Conservation (phyloP, 2,888 invertebrate genomes). For the Drosophila meridiana region DNA sequence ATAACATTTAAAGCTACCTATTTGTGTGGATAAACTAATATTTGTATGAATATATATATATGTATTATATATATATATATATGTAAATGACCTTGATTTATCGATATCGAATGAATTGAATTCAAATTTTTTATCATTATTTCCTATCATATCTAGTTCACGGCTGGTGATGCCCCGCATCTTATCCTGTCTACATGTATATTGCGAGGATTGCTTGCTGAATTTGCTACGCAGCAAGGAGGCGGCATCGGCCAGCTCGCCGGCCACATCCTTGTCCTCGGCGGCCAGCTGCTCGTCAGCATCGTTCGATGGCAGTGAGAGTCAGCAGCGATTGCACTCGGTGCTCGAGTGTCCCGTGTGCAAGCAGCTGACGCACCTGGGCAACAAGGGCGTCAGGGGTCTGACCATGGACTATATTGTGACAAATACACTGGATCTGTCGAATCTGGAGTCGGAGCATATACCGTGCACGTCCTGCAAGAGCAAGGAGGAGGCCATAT, state of each 20-base stretch:
- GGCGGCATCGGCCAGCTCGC: slow-evolving; percentile 87
- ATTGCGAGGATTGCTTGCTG: slow-evolving; percentile 96
- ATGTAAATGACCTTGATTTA: not conserved
- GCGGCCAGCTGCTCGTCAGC: slow-evolving; percentile 85
- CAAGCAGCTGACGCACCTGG: slow-evolving; percentile 93
- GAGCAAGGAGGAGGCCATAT: slow-evolving; percentile 96
- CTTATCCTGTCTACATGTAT: slow-evolving; percentile 96
- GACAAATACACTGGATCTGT: slow-evolving; percentile 93
- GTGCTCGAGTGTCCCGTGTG: slow-evolving; percentile 91
- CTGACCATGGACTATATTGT: slow-evolving; percentile 94
- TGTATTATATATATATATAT: too few species aligned
- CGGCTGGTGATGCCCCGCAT: slow-evolving; percentile 93
- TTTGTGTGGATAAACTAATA: too few species aligned
- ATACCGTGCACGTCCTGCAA: slow-evolving; percentile 97
- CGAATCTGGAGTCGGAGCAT: slow-evolving; percentile 89
- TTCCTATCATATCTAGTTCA: slow-evolving; percentile 86
- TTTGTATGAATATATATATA: too few species aligned
- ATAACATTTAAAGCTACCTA: too few species aligned
- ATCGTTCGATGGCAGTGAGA: slow-evolving; percentile 75
- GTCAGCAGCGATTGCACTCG: slow-evolving; percentile 40
- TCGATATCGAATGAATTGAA: not conserved
- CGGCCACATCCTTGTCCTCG: slow-evolving; percentile 73
- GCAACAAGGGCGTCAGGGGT: slow-evolving; percentile 91
- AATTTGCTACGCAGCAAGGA: slow-evolving; percentile 89
- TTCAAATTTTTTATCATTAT: not conserved